Percentiles rank a stretch among this genome's conserved stretches.
Conservation (phyloP, 2,113 vertebrate species). For the Gnathonemus longibarbis region DNA sequence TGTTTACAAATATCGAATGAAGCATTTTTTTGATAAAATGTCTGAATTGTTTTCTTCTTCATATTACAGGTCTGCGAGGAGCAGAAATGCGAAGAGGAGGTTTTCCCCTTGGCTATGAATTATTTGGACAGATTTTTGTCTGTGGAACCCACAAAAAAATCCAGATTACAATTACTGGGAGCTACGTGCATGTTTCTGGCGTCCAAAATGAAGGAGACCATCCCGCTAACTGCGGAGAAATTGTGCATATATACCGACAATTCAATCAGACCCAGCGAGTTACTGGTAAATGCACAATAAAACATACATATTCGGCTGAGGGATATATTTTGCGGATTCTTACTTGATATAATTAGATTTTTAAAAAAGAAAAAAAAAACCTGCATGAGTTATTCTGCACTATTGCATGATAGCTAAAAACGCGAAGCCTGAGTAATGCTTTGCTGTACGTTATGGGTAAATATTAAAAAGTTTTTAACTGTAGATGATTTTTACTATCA, state of each 20-base stretch:
- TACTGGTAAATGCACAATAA: conserved; percentile 75
- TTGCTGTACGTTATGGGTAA: background rate
- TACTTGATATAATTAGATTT: background rate
- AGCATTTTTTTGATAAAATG: background rate
- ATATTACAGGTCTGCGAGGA: conserved; percentile 84
- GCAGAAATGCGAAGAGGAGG: conserved; percentile 96
- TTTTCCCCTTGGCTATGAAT: conserved; percentile 96
- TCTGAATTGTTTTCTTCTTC: conserved; percentile 33
- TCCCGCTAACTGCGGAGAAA: conserved; percentile 91
- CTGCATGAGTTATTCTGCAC: background rate
- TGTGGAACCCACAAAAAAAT: conserved; percentile 84
- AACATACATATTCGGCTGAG: conserved; percentile 20
- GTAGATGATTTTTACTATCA: background rate
- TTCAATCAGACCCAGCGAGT: conserved; percentile 82
- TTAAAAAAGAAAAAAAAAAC: background rate
- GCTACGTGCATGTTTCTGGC: conserved; percentile 96
- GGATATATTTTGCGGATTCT: background rate
- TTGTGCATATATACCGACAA: conserved; percentile 96
- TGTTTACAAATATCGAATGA: background rate
- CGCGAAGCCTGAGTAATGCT: background rate
- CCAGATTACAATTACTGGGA: conserved; percentile 85
- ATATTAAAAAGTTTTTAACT: background rate
- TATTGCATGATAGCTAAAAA: background rate
- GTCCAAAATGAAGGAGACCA: conserved; percentile 98
- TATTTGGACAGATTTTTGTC: conserved; percentile 96